phyloP scores from a whole-genome alignment of 2,888 invertebrate genomes.

The Chymomyza fuscimana region DNA sequence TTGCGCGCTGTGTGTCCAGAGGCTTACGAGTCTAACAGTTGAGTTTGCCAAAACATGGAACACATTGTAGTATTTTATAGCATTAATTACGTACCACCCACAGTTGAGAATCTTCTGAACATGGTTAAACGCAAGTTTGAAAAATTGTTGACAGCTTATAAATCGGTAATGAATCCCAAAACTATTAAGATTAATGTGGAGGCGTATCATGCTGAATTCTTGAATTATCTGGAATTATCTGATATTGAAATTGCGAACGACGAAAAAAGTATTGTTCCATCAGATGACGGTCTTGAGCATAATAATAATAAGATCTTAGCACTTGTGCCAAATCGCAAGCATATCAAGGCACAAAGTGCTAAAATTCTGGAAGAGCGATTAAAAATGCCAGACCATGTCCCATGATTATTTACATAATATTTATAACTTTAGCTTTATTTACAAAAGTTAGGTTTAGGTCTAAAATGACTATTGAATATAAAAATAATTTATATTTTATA shows the following conservation, averaged over 20 bases:
- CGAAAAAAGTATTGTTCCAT: too few relatives aligned
- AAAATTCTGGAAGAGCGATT: constrained; percentile 76
- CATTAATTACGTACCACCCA: background rate
- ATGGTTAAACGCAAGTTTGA: constrained; percentile 49
- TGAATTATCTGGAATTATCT: constrained; percentile 23
- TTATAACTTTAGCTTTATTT: too few relatives aligned
- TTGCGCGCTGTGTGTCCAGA: constrained; percentile 61
- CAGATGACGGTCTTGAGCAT: too few relatives aligned
- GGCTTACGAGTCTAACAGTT: constrained; percentile 63
- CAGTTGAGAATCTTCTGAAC: constrained; percentile 54
- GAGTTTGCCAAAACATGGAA: constrained; percentile 1
- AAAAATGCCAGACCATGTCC: constrained; percentile 70
- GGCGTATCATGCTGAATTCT: constrained; percentile 52
- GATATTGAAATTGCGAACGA: background rate
- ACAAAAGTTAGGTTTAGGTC: too few relatives aligned
- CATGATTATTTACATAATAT: too few relatives aligned
- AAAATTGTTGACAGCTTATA: constrained; percentile 47
- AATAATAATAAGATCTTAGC: constrained; percentile 53
- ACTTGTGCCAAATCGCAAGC: constrained; percentile 37
- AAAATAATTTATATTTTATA: too few relatives aligned
- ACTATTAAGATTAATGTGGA: constrained; percentile 21
- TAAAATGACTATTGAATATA: too few relatives aligned
- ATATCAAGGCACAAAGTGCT: constrained; percentile 76
- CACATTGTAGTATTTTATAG: background rate
- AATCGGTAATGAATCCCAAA: constrained; percentile 14